Base-by-base conservation (phyloP, 2,888 invertebrate genomes). In the Cheilosia scutellata region DNA sequence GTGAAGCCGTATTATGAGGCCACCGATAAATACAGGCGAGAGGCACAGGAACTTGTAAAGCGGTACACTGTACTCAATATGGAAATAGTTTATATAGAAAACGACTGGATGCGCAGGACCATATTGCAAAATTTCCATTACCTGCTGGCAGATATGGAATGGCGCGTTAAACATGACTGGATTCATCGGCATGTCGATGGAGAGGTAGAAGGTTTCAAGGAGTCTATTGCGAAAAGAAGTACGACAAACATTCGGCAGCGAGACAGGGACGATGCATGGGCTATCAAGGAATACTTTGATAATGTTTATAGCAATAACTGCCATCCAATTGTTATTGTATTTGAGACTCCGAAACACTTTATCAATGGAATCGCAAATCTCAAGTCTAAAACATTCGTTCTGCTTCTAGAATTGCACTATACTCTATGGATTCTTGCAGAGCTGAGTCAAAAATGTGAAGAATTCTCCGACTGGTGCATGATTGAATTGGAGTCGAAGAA, bases 71-170 rank as follows among this genome's bases (percentile, higher is more conserved):
- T 89, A 68, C 78, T 92, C 2, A 92, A 91, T 71, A 91, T 92
- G 91, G 90, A 92, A 42, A 92, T 92, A 53, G 91, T 92, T 4
- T 92, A 91, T 31, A 90, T 91, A 20, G 92, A 92, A 77, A 90
- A 90, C 2, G 90, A 91, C 66, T 92, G 91, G 91, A 90, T 91
- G 51, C 89, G 90, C 1, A 89, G 91, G 20, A 90, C 90, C 0
- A 91, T 92, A 89, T 58, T 92, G 65, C 92, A 92, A 87, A 92
- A 92, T 75, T 92, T 92, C 47, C 92, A 92, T 16, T 92, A 92
- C 74, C 82, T 92, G 11, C 77, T 92, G n/a, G 91, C 90, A 1
- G 91, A 91, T 29, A 89, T 90, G 51, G 91, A 90, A 29, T 92
- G 92, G 92, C 91, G 92, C 0, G 76, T 88, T 2, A 88, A 90